Evolutionary conservation across 2,113 vertebrate genomes (phyloP).

Genomic region (Stigmatopora nigra): DNA sequence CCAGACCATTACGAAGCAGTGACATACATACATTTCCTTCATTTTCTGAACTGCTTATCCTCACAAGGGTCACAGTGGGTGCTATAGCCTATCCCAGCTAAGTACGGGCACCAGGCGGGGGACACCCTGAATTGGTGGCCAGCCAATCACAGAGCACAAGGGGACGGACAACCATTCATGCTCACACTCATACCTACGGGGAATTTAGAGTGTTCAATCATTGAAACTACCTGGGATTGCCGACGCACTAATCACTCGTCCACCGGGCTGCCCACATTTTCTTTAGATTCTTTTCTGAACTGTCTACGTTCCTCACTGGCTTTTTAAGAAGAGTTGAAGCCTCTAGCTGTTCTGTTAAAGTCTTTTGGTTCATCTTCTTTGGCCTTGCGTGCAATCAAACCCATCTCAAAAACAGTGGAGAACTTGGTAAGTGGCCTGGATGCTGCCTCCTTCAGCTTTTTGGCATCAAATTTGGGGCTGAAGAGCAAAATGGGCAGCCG

Average conservation of each 20-base stretch:
- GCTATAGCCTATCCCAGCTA: too few relatives aligned
- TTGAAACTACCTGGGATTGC: too few relatives aligned
- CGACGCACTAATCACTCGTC: too few relatives aligned
- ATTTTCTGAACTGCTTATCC: too few relatives aligned
- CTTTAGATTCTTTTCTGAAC: not conserved
- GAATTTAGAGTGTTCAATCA: too few relatives aligned
- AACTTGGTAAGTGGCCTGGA: conserved; percentile 72
- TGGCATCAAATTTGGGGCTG: conserved; percentile 84
- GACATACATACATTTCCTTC: not conserved
- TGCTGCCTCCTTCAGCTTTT: conserved; percentile 82
- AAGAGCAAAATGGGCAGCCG: conserved; percentile 81
- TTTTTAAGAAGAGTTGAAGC: conserved; percentile 68
- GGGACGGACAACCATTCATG: too few relatives aligned
- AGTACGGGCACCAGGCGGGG: too few relatives aligned
- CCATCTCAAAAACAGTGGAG: conserved; percentile 69
- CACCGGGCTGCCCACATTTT: not conserved
- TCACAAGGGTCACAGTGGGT: too few relatives aligned
- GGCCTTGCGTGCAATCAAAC: conserved; percentile 65
- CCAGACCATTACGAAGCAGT: not conserved
- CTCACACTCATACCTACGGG: too few relatives aligned
- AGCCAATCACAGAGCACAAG: too few relatives aligned
- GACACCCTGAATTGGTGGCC: too few relatives aligned
- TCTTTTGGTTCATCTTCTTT: conserved; percentile 77
- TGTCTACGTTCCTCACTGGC: not conserved
- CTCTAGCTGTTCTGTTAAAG: conserved; percentile 84